phyloP scores from a whole-genome alignment of 2,113 vertebrate genomes.

The Hippocampus barbouri region DNA sequence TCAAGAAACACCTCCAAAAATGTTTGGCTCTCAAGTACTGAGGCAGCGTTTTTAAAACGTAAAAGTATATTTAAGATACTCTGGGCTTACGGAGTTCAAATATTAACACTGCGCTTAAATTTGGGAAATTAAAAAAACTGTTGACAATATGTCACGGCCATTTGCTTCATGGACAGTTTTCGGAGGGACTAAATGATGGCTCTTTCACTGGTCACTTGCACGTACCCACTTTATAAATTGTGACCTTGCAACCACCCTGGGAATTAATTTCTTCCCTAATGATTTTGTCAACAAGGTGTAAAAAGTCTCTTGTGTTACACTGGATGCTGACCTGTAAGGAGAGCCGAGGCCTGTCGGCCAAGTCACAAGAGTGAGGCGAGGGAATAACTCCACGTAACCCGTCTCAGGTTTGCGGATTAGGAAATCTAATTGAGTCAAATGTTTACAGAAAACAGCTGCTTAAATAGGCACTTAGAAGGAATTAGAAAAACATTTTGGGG shows the following conservation, averaged over 20 bases:
- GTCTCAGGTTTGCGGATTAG: background rate
- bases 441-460: slow-evolving; percentile 71
- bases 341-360: background rate
- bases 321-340: background rate
- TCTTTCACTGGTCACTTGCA: too few relatives aligned
- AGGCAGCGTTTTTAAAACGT: too few relatives aligned
- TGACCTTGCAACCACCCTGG: background rate
- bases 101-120: too few relatives aligned
- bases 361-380: background rate
- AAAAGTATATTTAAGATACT: too few relatives aligned
- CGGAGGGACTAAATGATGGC: too few relatives aligned
- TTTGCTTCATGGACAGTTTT: too few relatives aligned
- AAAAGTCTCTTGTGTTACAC: background rate
- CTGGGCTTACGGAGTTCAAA: too few relatives aligned
- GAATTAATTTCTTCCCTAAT: background rate
- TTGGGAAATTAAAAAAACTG: too few relatives aligned
- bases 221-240: background rate
- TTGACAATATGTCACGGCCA: too few relatives aligned
- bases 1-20: too few relatives aligned
- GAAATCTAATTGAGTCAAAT: slow-evolving; percentile 13
- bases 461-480: slow-evolving; percentile 62
- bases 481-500: slow-evolving; percentile 60
- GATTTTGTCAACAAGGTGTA: background rate
- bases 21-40: too few relatives aligned
- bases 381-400: background rate